Conservation (phyloP, 2,113 vertebrate species). For the Platanista minor region DNA sequence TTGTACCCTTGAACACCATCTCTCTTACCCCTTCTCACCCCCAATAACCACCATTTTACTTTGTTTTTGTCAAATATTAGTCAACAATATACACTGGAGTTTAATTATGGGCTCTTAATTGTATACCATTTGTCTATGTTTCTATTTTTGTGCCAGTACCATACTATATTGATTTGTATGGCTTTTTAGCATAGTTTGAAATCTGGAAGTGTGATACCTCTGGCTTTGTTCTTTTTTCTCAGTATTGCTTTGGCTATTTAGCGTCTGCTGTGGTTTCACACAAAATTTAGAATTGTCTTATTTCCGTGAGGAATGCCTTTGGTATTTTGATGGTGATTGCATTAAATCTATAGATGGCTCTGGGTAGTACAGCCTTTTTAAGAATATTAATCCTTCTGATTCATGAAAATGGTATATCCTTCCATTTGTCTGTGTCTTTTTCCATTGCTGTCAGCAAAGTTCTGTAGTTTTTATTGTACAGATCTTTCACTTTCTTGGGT, state of each 20-base stretch:
- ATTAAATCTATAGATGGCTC: neutral
- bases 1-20: neutral
- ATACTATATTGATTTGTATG: neutral
- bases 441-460: neutral
- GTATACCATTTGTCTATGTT: neutral
- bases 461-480: neutral
- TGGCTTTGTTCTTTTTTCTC: neutral
- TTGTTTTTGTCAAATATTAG: neutral
- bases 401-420: neutral
- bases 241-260: neutral
- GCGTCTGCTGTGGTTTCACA: neutral
- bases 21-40: neutral
- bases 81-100: neutral
- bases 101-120: neutral
- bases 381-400: neutral
- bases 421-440: neutral
- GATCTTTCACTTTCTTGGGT: too few species aligned
- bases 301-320: neutral
- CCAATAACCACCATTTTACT: neutral
- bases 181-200: neutral
- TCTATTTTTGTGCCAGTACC: neutral
- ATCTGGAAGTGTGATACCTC: neutral
- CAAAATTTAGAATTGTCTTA: neutral
- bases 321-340: neutral
- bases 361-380: neutral